phyloP scores from a whole-genome alignment of 2,113 vertebrate genomes.

The Genyomyrus donnyi region DNA sequence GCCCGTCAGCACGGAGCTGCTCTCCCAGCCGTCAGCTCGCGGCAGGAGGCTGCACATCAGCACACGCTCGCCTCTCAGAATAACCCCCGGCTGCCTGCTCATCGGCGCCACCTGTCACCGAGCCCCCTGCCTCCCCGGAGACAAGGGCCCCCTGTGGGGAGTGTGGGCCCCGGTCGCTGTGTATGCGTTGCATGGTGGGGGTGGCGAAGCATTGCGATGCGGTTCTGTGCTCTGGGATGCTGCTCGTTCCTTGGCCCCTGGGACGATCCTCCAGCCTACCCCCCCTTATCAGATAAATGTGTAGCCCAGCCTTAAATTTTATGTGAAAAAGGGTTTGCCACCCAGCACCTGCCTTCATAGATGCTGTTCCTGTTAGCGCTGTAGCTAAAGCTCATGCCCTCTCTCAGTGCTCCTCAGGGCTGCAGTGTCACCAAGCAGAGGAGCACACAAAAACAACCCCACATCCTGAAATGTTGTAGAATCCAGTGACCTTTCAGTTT shows the following conservation, averaged over 20 bases:
- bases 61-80: neutral
- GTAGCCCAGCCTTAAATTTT: neutral
- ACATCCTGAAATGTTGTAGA: neutral
- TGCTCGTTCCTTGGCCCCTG: neutral
- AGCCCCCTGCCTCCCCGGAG: neutral
- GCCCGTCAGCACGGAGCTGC: conserved; percentile 5
- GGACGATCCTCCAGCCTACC: neutral
- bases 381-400: neutral
- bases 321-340: neutral
- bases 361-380: neutral
- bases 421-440: neutral
- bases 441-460: neutral
- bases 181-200: neutral
- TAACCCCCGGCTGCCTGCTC: conserved; percentile 1
- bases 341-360: neutral
- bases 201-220: neutral
- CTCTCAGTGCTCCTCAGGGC: neutral
- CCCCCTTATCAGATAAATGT: neutral
- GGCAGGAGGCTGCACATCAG: neutral
- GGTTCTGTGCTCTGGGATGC: neutral
- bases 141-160: neutral
- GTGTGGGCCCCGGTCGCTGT: neutral
- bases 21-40: conserved; percentile 3
- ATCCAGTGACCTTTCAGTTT: neutral
- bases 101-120: neutral